Percentiles rank a stretch among this genome's conserved stretches.
Evolutionary conservation across 2,797 vertebrate genomes (phyloP).

Genomic region (Danio jaintianensis): DNA sequence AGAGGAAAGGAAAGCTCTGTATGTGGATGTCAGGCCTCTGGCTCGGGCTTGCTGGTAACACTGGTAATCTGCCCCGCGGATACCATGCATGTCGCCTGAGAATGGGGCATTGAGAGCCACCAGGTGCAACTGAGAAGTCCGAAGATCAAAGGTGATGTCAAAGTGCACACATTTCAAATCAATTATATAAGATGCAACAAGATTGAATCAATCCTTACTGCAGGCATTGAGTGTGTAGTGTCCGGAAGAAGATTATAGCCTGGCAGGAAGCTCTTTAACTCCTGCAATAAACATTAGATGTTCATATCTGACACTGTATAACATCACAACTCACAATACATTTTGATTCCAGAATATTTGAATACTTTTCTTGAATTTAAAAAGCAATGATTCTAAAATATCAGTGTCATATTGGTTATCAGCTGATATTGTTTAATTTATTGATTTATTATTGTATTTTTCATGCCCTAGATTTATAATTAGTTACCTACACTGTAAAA

Average conservation of each 20-base stretch:
- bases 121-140: conserved; percentile 84
- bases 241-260: conserved; percentile 51
- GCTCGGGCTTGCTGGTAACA: conserved; percentile 92
- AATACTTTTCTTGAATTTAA: background rate
- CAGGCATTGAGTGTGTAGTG: conserved; percentile 33
- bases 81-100: conserved; percentile 86
- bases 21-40: conserved; percentile 87
- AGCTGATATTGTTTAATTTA: background rate
- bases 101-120: conserved; percentile 88
- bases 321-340: background rate
- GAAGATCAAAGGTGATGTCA: background rate
- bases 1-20: conserved; percentile 92
- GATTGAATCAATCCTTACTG: conserved; percentile 50
- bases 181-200: conserved; percentile 15
- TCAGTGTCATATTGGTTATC: background rate
- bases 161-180: background rate
- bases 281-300: conserved; percentile 42
- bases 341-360: background rate
- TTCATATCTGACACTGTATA: conserved; percentile 58
- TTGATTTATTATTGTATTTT: background rate
- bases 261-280: conserved; percentile 49
- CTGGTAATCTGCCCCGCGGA: conserved; percentile 88
- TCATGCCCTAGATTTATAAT: too few species aligned
- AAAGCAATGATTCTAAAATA: background rate
- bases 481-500: too few species aligned